phyloP scores from a whole-genome alignment of 2,888 invertebrate genomes.

The Liodrosophila aerea region DNA sequence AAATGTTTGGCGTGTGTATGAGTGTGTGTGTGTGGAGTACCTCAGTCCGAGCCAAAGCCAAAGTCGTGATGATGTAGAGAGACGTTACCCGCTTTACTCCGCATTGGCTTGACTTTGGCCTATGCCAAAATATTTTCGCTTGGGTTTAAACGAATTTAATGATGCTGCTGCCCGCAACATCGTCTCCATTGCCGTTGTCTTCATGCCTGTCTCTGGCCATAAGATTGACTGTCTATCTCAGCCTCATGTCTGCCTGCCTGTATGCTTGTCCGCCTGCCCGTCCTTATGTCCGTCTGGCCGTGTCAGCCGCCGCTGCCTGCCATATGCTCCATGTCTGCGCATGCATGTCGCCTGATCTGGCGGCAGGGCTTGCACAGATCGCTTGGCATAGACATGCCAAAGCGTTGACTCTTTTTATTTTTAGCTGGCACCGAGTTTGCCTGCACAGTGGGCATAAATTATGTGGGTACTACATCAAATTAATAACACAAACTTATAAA shows the following conservation, averaged over 20 bases:
- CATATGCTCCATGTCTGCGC: constrained; percentile 59
- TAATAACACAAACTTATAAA: neutral
- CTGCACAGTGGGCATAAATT: constrained; percentile 46
- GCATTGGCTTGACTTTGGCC: constrained; percentile 31
- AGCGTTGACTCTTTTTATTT: constrained; percentile 75
- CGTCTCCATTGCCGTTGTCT: constrained; percentile 40
- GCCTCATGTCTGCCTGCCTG: constrained; percentile 18
- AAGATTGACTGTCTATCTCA: constrained; percentile 77
- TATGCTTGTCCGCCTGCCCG: constrained; percentile 21
- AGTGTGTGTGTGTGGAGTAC: too few relatives aligned
- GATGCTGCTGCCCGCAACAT: constrained; percentile 63
- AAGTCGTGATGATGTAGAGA: constrained; percentile 74
- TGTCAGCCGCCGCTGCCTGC: constrained; percentile 38
- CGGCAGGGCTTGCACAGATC: constrained; percentile 53
- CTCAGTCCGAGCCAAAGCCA: constrained; percentile 34
- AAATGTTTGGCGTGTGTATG: too few relatives aligned
- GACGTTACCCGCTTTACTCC: constrained; percentile 18
- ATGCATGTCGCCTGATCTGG: constrained; percentile 70
- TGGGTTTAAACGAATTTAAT: constrained; percentile 74
- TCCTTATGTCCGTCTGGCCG: constrained; percentile 24
- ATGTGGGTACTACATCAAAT: neutral
- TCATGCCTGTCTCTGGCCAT: constrained; percentile 60
- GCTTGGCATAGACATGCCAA: constrained; percentile 69
- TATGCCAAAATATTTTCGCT: constrained; percentile 69
- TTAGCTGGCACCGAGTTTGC: constrained; percentile 65